Percentiles rank a stretch among this genome's conserved stretches.
These are phyloP conservation scores for Lutraria lutraria DNA, from an alignment of 2,888 invertebrate species.

Conservation along the genomic window DNA sequence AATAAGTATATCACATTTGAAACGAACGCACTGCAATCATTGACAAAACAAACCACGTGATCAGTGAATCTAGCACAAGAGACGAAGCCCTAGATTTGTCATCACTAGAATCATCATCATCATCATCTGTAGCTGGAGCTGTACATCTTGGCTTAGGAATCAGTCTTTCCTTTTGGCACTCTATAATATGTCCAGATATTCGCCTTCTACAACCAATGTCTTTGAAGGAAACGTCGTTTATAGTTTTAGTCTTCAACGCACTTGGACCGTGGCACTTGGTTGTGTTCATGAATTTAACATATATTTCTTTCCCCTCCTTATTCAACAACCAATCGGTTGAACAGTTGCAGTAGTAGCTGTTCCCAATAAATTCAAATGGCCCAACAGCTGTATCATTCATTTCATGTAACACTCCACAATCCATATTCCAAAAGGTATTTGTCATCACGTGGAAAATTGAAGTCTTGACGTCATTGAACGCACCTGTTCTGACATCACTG, in stretches of 20 bases:
- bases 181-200: background rate
- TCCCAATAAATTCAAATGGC: constrained; percentile 12
- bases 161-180: background rate
- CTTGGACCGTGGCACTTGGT: constrained; percentile 22
- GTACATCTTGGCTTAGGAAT: constrained; percentile 11
- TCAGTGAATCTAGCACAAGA: background rate
- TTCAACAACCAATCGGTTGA: background rate
- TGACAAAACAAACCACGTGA: background rate
- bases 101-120: background rate
- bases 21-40: background rate
- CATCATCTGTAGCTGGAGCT: background rate
- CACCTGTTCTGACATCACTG: constrained; percentile 22
- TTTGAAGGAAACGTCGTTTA: background rate
- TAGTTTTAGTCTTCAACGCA: background rate
- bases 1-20: background rate
- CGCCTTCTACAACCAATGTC: background rate
- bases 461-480: constrained; percentile 14
- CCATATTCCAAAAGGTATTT: constrained; percentile 25
- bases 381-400: background rate
- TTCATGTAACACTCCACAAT: constrained; percentile 21
- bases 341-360: constrained; percentile 24
- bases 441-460: constrained; percentile 7
- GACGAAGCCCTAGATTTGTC: background rate
- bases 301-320: background rate
- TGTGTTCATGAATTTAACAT: background rate